A percentile compares a stretch with the other conserved stretches of the same genome.
Evolutionary conservation across 1,140 invertebrate genomes (phyloP).

Genomic region (Drosophila paulistorum): DNA sequence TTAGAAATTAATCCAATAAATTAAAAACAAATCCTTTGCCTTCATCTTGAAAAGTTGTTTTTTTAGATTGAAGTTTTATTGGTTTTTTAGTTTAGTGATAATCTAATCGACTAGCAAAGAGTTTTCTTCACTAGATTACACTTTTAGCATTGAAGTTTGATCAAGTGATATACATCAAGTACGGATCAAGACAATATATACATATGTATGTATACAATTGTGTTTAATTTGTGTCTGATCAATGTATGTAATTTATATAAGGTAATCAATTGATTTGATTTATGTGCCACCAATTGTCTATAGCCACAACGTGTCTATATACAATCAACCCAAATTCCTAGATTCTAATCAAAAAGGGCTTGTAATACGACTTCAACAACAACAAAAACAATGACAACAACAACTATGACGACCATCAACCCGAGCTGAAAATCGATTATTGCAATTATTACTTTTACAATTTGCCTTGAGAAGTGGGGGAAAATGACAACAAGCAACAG

Average conservation of each 20-base stretch:
- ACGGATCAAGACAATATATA: no score
- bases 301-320: background rate
- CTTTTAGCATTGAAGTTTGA: no score
- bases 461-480: slow-evolving; percentile 27
- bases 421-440: slow-evolving; percentile 53
- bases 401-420: slow-evolving; percentile 22
- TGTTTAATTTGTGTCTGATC: background rate
- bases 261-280: slow-evolving; percentile 10
- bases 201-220: no score
- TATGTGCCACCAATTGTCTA: background rate
- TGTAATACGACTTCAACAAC: slow-evolving; percentile 20
- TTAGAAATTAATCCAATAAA: no score
- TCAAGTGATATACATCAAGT: no score
- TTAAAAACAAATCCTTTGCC: no score
- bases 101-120: no score
- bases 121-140: no score
- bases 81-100: no score
- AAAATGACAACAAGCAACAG: slow-evolving; percentile 23
- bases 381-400: background rate
- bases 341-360: slow-evolving; percentile 5
- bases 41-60: no score
- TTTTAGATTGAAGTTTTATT: no score
- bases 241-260: background rate
- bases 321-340: slow-evolving; percentile 9
- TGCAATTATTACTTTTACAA: slow-evolving; percentile 59